Evolutionary conservation across 2,888 invertebrate genomes (phyloP).

Genomic region (Melipona beecheii): DNA sequence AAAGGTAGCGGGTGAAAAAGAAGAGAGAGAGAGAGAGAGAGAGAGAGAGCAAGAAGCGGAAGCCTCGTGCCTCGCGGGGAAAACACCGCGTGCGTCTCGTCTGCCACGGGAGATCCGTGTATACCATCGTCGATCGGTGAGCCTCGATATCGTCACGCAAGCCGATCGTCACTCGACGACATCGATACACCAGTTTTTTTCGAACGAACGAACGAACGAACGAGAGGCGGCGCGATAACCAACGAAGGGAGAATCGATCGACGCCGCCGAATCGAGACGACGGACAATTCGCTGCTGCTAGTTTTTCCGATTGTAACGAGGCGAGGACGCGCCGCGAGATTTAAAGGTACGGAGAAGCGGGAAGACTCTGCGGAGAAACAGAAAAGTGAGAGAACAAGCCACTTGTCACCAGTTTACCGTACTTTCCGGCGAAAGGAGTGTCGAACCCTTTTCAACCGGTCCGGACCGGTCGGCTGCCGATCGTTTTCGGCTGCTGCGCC

Average conservation of each 20-base stretch:
- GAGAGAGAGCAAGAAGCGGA: slow-evolving; percentile 39
- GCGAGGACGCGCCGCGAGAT: not conserved
- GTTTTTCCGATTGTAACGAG: slow-evolving; percentile 41
- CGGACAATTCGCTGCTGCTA: slow-evolving; percentile 33
- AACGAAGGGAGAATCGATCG: slow-evolving; percentile 6
- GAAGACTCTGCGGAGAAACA: slow-evolving; percentile 24
- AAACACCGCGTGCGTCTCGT: not conserved
- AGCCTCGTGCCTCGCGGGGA: slow-evolving; percentile 30
- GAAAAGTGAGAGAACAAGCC: slow-evolving; percentile 49
- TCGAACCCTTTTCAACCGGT: slow-evolving; percentile 70
- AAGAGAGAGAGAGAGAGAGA: slow-evolving; percentile 10
- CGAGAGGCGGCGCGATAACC: not conserved
- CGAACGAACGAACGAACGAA: not conserved
- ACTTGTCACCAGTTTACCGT: slow-evolving; percentile 64
- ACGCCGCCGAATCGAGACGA: slow-evolving; percentile 38
- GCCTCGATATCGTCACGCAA: slow-evolving; percentile 26
- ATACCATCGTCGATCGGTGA: slow-evolving; percentile 8
- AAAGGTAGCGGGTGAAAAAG: slow-evolving; percentile 50
- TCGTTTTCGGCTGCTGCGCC: slow-evolving; percentile 57
- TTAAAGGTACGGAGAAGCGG: not conserved
- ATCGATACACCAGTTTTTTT: slow-evolving; percentile 24
- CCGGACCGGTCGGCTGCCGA: slow-evolving; percentile 65
- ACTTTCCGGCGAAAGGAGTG: slow-evolving; percentile 62
- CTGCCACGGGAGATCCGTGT: not conserved
- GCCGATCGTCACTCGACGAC: slow-evolving; percentile 21